A percentile compares a stretch with the other conserved stretches of the same genome.
Evolutionary conservation across 2,888 invertebrate species (phyloP).

Genomic region (Siphlonurus alternatus): DNA sequence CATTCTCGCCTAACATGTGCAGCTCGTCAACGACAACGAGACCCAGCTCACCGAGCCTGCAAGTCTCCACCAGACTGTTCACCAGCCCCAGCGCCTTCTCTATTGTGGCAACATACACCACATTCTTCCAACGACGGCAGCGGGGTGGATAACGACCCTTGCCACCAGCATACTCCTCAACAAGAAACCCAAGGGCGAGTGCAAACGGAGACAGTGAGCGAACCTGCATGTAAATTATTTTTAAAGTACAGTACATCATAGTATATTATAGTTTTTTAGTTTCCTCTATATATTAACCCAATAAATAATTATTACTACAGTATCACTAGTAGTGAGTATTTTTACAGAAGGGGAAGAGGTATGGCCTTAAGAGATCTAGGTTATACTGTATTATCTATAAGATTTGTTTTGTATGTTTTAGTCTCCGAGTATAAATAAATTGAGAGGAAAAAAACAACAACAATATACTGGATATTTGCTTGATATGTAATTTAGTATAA

Average conservation of each 20-base stretch:
- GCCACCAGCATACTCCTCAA: conserved; percentile 91
- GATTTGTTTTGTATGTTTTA: too few relatives aligned
- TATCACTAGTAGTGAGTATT: neutral
- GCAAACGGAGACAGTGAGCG: conserved; percentile 74
- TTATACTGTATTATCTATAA: too few relatives aligned
- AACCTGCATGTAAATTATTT: conserved; percentile 45
- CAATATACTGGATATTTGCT: too few relatives aligned
- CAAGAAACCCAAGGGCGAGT: conserved; percentile 65
- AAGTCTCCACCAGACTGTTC: conserved; percentile 65
- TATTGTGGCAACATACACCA: conserved; percentile 82
- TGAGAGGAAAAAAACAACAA: too few relatives aligned
- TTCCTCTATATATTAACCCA: neutral
- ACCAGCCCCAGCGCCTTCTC: conserved; percentile 82
- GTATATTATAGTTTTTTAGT: conserved; percentile 3
- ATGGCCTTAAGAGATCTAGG: too few relatives aligned
- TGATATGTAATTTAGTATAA: too few relatives aligned
- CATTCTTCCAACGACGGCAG: conserved; percentile 54
- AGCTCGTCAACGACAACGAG: conserved; percentile 76
- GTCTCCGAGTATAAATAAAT: too few relatives aligned
- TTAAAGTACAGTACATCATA: conserved; percentile 6
- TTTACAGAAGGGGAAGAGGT: too few relatives aligned
- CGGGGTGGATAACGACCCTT: conserved; percentile 74
- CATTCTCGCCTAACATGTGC: conserved; percentile 79
- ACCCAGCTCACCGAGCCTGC: conserved; percentile 57
- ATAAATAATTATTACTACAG: neutral